Base-by-base conservation (phyloP, 2,113 vertebrate species). In the Mixornis gularis region DNA sequence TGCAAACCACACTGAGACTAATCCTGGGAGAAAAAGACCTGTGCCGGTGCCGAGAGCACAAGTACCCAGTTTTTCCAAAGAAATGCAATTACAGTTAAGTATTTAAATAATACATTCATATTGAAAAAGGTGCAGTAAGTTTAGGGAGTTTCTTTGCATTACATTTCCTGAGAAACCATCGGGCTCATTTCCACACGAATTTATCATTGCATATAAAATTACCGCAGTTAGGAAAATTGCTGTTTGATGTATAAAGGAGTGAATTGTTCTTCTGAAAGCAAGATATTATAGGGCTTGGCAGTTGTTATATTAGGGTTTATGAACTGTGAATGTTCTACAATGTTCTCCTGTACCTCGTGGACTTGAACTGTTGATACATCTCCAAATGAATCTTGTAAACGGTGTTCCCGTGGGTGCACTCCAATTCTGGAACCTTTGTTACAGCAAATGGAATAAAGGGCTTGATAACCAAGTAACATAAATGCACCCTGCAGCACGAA, bases 171-270 rank as follows among this genome's bases (percentile, higher is more conserved):
- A 87, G 89, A 64, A 95, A 73, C 43, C 12, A 7, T 83, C 2
- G 6, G 60, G 32, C 48, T 52, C 30, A 90, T 91, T 95, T 87
- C 85, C 59, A 93, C 82, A 11, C 1, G 0, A 79, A 91, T 92
- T 92, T 93, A 93, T 96, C 89, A 62, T 79, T 90, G 34, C 68
- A 29, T 51, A 43, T 68, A 85, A 90, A 96, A 94, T 95, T 74
- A 80, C 85, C 6, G 30, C 87, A 86, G 90, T 95, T 95, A 90
- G 90, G 94, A 90, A 95, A 95, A 94, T 95, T 94, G 68, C 88
- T 59, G 52, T 94, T 95, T 95, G 76, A 77, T 94, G 46, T 82
- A 85, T 79, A 43, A 95, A 95, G 74, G 74, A 46, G 55, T 9
- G 94, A 82, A 94, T 92, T 95, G 93, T 96, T 95, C 94, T 79